Evolutionary conservation across 2,797 vertebrate genomes (phyloP).

Genomic region (Lacerta agilis): DNA sequence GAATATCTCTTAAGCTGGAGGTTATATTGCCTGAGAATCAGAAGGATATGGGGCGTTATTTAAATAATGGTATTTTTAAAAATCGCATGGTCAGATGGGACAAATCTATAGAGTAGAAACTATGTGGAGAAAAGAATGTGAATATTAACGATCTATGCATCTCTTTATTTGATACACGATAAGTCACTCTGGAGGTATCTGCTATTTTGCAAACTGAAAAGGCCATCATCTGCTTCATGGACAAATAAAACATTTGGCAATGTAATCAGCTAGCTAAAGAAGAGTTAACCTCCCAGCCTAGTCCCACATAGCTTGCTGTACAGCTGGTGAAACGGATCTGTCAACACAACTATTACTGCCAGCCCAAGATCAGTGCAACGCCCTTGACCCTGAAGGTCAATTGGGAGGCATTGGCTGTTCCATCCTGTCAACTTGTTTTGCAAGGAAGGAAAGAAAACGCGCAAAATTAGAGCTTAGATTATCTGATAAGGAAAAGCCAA

Average conservation of each 20-base stretch:
- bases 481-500: slow-evolving; percentile 42
- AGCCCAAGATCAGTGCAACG: slow-evolving; percentile 79
- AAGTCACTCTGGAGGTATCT: slow-evolving; percentile 9
- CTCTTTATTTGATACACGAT: slow-evolving; percentile 32
- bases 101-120: not conserved
- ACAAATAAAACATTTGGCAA: slow-evolving; percentile 36
- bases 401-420: slow-evolving; percentile 67
- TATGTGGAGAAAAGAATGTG: slow-evolving; percentile 10
- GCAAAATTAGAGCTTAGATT: slow-evolving; percentile 42
- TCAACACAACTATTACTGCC: slow-evolving; percentile 97
- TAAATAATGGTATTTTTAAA: not conserved
- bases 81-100: not conserved
- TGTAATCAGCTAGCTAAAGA: slow-evolving; percentile 19
- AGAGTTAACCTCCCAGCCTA: slow-evolving; percentile 66
- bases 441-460: slow-evolving; percentile 48
- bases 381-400: slow-evolving; percentile 88
- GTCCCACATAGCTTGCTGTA: slow-evolving; percentile 51
- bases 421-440: slow-evolving; percentile 9
- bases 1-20: not conserved
- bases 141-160: not conserved
- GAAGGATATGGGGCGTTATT: not conserved
- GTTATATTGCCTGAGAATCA: not conserved
- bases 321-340: slow-evolving; percentile 95
- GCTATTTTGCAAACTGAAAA: not conserved
- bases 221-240: not conserved